A percentile compares a stretch with the other conserved stretches of the same genome.
Conservation (phyloP, 2,888 invertebrate species). For the Polydrusus pterygomalis region DNA sequence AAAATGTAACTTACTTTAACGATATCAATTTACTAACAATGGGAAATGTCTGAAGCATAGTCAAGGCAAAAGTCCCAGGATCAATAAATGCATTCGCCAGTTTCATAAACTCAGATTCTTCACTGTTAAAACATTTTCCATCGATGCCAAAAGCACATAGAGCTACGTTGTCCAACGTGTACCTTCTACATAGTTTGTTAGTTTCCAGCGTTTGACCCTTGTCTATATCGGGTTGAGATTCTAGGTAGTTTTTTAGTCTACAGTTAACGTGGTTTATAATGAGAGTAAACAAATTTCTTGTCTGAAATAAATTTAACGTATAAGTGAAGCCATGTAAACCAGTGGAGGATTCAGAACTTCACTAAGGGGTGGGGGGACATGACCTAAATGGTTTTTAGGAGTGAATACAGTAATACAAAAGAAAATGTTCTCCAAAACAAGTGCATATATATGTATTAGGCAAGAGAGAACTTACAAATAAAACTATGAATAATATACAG, state of each 20-base stretch:
- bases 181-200: slow-evolving; percentile 66
- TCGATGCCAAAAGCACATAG: slow-evolving; percentile 72
- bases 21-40: slow-evolving; percentile 39
- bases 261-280: slow-evolving; percentile 70
- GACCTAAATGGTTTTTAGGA: too few species aligned
- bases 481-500: too few species aligned
- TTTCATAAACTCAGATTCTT: slow-evolving; percentile 61
- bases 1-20: slow-evolving; percentile 49
- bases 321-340: too few species aligned
- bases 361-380: too few species aligned
- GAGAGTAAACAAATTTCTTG: slow-evolving; percentile 73
- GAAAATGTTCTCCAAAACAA: too few species aligned
- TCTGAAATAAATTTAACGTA: slow-evolving; percentile 60
- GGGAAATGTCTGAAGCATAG: slow-evolving; percentile 48
- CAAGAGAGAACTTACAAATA: too few species aligned
- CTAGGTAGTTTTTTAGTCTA: slow-evolving; percentile 70
- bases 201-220: slow-evolving; percentile 64
- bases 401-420: too few species aligned
- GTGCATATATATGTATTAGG: too few species aligned
- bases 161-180: slow-evolving; percentile 70
- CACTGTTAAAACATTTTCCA: slow-evolving; percentile 68
- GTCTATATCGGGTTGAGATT: slow-evolving; percentile 64
- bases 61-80: slow-evolving; percentile 54
- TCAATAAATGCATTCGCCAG: slow-evolving; percentile 56
- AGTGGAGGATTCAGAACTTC: too few species aligned